Evolutionary conservation across 2,113 vertebrate genomes (phyloP), one percentile per base, ranked within the genome.

Genomic region (Burhinus oedicnemus): DNA sequence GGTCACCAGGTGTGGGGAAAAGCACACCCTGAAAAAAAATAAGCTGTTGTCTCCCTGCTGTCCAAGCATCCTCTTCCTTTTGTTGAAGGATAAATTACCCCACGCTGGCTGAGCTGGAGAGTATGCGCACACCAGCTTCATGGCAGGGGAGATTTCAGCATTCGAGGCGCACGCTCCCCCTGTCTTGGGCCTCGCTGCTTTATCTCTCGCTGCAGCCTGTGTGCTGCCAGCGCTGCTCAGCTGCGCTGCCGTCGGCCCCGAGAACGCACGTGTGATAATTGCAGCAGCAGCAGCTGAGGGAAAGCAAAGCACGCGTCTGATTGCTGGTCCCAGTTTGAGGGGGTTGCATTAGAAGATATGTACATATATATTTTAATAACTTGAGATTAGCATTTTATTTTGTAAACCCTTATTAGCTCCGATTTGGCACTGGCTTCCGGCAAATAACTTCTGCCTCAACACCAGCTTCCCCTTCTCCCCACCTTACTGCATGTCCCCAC

Each of bases 51-150:
- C 38, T 83, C 3, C 25, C 18, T 12, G 12, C 25, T 82, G 26
- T 70, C 30, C 16, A 55, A 26, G 18, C 27, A 22, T 70, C 10
- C 12, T 58, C 36, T 77, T 61, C 13, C 8, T 65, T 52, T 70
- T 74, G 34, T 32, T 68, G 1, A 76, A 49, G 86, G 54, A 49
- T 54, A 22, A 77, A 45, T 38, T 44, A 11, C 5, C 40, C 20
- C 12, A 4, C 0, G 2, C 36, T 42, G 68, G 22, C 36, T 61
- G 70, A 54, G 65, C 45, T 7, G 70, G 25, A 23, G 66, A 30
- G 49, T 10, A 2, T 29, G 68, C 0, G 2, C 38, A 20, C 4
- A 1, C 5, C 34, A 26, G n/a, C 61, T 77, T n/a, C 12, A 0
- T 0, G 3, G 65, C 12, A 38, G 61, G 52, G 55, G 83, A 81